Base-by-base conservation (phyloP, 2,888 invertebrate species). In the Heliothis peltigera region DNA sequence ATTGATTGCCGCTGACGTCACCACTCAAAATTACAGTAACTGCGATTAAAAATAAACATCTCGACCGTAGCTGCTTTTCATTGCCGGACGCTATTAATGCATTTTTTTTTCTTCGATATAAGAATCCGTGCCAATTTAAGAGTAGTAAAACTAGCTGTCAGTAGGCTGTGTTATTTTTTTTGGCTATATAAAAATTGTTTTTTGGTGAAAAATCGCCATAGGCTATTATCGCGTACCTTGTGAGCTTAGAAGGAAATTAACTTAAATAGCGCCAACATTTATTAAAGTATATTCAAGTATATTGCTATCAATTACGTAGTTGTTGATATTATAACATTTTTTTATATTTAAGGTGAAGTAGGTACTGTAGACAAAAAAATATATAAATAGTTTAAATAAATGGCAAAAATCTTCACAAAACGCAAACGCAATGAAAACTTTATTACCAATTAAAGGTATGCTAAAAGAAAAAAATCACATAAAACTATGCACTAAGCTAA, bases 21-120 rank as follows among this genome's bases (percentile, higher is more conserved):
- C 53, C 19, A 21, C 42, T 51, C 17, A 53, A 64, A 64, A 67
- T 73, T 64, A 17, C 51, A 52, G 62, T 52, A 64, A 68, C 79
- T 61, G 70, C 53, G 72, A 66, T 66, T 64, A 64, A 66, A 69
- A 81, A 79, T 76, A 79, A 76, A 73, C 58, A 53, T 46, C 51
- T 70, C 55, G 58, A 57, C 57, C 28, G 51, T n/a, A 64, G 32
- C 53, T 39, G 32, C 54, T 71, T 66, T 60, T 46, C 47, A 63
- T 62, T 76, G 65, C 44, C 62, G 72, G 72, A 49, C 52, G 72
- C 62, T 65, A 56, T 59, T 62, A 59, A 51, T 52, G 55, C 51
- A 46, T 61, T 62, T 35, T 28, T 59, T 60, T 54, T 57, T 54
- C 22, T 17, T 51, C 56, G 53, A 62, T 63, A 58, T 58, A 42